Conservation (phyloP, 2,113 vertebrate species). For the Oxyruncus cristatus region DNA sequence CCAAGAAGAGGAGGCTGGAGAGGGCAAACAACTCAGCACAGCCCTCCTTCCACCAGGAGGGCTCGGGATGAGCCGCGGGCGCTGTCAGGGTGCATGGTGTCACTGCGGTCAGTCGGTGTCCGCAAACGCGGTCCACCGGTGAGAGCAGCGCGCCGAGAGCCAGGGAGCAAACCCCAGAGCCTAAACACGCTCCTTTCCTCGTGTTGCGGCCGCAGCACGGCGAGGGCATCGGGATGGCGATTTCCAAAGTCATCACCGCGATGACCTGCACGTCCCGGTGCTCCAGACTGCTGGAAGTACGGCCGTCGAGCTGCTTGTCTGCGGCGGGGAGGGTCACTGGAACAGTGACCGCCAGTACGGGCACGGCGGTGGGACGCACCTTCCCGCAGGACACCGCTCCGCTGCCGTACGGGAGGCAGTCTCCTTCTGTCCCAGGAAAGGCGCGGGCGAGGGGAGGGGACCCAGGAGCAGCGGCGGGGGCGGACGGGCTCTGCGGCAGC, state of each 20-base stretch:
- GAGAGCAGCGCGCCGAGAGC: neutral
- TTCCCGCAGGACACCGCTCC: neutral
- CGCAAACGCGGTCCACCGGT: neutral
- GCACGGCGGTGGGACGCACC: neutral
- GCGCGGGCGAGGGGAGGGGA: neutral
- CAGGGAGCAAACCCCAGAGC: neutral
- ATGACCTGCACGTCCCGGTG: neutral
- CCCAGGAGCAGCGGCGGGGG: neutral
- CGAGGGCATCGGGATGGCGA: accelerated
- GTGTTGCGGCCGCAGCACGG: neutral
- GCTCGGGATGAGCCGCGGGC: neutral
- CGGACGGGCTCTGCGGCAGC: neutral
- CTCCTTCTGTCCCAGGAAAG: neutral
- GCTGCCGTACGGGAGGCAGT: neutral
- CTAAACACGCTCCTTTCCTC: neutral
- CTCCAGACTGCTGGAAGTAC: neutral
- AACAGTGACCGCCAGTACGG: neutral
- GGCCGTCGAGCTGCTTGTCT: neutral
- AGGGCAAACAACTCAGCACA: neutral
- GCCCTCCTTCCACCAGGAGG: neutral
- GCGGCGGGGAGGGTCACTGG: neutral
- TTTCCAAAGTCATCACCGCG: neutral
- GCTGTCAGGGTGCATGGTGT: neutral
- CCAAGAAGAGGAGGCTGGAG: too few species aligned
- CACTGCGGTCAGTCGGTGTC: neutral